These are phyloP conservation scores for Prionchulus punctatus DNA, from an alignment of 2,888 invertebrate species.

Conservation along the genomic window DNA sequence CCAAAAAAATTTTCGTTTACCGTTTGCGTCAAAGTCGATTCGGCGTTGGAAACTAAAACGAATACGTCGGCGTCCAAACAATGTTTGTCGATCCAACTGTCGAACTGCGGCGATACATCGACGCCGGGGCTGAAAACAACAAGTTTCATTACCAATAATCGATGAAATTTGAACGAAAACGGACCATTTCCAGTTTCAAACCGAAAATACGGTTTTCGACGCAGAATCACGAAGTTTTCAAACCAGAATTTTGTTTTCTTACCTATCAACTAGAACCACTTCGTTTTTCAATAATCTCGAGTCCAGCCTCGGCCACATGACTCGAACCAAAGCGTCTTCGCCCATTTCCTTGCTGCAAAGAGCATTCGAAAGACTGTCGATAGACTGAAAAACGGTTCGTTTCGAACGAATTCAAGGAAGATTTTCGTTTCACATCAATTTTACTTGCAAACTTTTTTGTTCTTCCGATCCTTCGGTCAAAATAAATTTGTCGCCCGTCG, in stretches of 20 bases:
- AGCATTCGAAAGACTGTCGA: conserved; percentile 81
- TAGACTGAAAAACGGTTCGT: conserved; percentile 43
- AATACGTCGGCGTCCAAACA: conserved; percentile 99
- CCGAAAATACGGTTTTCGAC: too few species aligned
- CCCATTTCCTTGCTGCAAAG: conserved; percentile 69
- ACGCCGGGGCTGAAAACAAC: conserved; percentile 82
- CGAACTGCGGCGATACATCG: conserved; percentile 91
- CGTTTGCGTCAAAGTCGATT: conserved; percentile 94
- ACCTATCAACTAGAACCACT: conserved; percentile 82
- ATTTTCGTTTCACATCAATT: background rate
- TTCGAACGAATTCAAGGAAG: background rate
- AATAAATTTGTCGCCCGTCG: conserved; percentile 67
- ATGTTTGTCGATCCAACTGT: conserved; percentile 97
- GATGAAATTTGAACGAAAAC: too few species aligned
- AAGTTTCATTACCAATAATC: too few species aligned
- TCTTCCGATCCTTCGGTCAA: conserved; percentile 65
- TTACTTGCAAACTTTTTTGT: conserved; percentile 47
- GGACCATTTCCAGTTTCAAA: too few species aligned
- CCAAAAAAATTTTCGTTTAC: conserved; percentile 43
- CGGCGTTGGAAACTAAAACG: conserved; percentile 93
- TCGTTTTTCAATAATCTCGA: conserved; percentile 85
- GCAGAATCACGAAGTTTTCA: too few species aligned
- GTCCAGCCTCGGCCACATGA: conserved; percentile 87
- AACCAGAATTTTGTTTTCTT: too few species aligned
- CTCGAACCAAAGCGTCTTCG: conserved; percentile 64